These are phyloP conservation scores for Haliclystus octoradiatus DNA, from an alignment of 30 jellyfish, hydroid and myxozoan species.

Conservation along the genomic window DNA sequence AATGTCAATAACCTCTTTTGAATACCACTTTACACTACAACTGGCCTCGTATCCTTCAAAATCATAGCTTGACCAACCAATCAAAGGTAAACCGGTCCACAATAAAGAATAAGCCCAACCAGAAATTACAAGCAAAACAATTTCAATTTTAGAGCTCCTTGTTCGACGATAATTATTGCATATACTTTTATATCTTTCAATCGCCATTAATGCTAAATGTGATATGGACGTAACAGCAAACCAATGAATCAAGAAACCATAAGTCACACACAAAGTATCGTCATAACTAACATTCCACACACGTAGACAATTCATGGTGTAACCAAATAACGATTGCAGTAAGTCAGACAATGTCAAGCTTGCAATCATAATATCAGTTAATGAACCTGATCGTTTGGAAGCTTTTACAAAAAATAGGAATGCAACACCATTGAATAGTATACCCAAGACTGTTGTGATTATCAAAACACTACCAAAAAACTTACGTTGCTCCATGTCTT, in stretches of 20 bases:
- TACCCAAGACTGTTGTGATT: background rate
- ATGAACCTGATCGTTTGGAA: background rate
- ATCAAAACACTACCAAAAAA: background rate
- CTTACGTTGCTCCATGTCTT: too few species aligned
- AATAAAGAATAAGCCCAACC: constrained; percentile 27
- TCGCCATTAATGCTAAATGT: background rate
- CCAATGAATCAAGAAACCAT: background rate
- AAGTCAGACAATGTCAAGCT: background rate
- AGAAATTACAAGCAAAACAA: background rate
- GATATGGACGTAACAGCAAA: background rate
- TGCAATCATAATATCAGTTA: background rate
- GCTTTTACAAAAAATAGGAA: background rate
- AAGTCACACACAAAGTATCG: background rate
- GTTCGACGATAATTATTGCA: background rate
- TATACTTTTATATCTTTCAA: background rate
- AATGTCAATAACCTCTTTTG: constrained; percentile 12
- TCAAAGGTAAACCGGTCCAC: constrained; percentile 36
- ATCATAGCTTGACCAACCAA: constrained; percentile 46
- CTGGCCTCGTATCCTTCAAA: constrained; percentile 19
- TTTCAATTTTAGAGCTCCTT: constrained; percentile 3
- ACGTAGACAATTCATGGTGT: background rate
- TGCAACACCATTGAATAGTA: background rate
- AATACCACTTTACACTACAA: constrained; percentile 36
- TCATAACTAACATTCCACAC: background rate
- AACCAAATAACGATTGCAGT: background rate